phyloP scores from a whole-genome alignment of 2,888 invertebrate species.

The Troglohyphantes excavatus region DNA sequence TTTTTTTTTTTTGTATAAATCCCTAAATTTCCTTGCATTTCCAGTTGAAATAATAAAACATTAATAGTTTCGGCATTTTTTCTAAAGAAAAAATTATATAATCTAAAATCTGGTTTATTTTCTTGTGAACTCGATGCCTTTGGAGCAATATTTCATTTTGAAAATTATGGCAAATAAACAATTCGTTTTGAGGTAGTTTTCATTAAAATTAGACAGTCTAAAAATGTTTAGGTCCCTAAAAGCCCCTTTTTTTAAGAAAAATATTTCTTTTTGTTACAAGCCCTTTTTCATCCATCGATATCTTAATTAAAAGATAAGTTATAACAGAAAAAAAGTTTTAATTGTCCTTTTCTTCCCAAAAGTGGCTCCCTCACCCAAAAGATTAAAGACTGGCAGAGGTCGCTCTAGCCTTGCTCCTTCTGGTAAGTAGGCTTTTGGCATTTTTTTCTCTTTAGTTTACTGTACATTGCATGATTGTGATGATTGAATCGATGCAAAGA shows the following conservation, averaged over 20 bases:
- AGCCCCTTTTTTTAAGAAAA: neutral
- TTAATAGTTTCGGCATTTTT: no score
- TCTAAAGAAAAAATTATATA: no score
- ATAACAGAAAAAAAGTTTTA: neutral
- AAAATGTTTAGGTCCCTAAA: neutral
- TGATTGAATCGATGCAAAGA: no score
- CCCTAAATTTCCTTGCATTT: no score
- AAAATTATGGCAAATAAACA: no score
- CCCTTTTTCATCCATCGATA: neutral
- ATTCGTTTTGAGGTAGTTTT: neutral
- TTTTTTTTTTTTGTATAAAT: no score
- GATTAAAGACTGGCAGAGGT: conserved; percentile 25
- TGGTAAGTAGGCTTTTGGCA: neutral
- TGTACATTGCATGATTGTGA: no score
- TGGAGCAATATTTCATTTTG: no score
- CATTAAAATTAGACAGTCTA: neutral
- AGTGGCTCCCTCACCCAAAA: conserved; percentile 63
- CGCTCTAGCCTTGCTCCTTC: conserved; percentile 6
- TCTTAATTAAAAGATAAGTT: neutral
- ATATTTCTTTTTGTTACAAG: neutral
- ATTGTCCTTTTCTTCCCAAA: neutral
- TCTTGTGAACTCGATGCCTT: no score
- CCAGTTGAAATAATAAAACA: no score
- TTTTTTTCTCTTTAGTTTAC: neutral
- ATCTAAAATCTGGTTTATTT: no score